These are phyloP conservation scores for Tortrix viridana DNA, from an alignment of 2,888 invertebrate species.

Conservation along the genomic window DNA sequence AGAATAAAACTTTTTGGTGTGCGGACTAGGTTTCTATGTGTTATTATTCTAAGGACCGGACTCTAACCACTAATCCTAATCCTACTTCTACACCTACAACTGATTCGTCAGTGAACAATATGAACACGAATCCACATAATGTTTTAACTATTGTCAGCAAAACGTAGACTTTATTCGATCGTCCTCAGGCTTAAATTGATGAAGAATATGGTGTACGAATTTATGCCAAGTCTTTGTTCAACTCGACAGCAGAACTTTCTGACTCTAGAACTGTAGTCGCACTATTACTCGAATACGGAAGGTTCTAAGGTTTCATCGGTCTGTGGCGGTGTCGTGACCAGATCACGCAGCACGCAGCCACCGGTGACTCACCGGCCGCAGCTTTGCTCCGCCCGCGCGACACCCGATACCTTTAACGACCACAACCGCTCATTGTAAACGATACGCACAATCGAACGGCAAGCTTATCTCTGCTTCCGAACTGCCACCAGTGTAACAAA, in stretches of 20 bases:
- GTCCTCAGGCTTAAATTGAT: too few species aligned
- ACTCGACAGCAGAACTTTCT: background rate
- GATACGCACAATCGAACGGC: slow-evolving; percentile 40
- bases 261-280: background rate
- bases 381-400: slow-evolving; percentile 48
- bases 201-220: too few species aligned
- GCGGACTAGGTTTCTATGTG: slow-evolving; percentile 18
- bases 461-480: slow-evolving; percentile 54
- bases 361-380: slow-evolving; percentile 59
- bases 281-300: background rate
- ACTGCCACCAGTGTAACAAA: slow-evolving; percentile 35
- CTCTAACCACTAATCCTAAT: slow-evolving; percentile 1
- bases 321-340: slow-evolving; percentile 53
- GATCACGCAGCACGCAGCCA: slow-evolving; percentile 58
- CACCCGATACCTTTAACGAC: slow-evolving; percentile 58
- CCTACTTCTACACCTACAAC: background rate
- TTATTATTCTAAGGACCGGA: slow-evolving; percentile 16
- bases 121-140: too few species aligned
- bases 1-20: background rate
- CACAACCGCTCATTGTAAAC: slow-evolving; percentile 52
- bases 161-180: too few species aligned
- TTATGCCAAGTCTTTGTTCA: too few species aligned
- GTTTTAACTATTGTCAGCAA: too few species aligned
- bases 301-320: slow-evolving; percentile 48
- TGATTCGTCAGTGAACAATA: background rate